phyloP scores from a whole-genome alignment of 2,797 vertebrate species.

The Accipiter fasciatus region DNA sequence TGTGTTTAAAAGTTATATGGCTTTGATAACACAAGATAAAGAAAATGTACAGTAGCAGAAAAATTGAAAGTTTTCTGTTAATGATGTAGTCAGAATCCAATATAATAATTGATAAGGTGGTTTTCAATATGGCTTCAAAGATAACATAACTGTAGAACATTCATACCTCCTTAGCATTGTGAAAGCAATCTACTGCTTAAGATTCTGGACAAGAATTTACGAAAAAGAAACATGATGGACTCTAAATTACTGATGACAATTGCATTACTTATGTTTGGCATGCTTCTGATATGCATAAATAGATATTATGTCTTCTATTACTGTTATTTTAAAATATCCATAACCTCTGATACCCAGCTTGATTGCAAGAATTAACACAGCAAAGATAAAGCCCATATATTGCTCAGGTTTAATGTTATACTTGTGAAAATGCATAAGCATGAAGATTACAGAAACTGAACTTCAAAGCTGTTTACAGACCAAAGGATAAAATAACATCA shows the following conservation, averaged over 20 bases:
- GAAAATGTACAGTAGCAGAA: not conserved
- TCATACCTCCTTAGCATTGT: not conserved
- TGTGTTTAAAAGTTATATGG: not conserved
- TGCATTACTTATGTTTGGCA: not conserved
- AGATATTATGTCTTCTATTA: not conserved
- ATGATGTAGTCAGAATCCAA: not conserved
- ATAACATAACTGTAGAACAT: not conserved
- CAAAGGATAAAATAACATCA: not conserved
- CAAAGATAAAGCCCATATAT: not conserved
- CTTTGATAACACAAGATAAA: not conserved
- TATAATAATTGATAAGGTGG: not conserved
- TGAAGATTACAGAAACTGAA: not conserved
- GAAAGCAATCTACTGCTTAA: not conserved
- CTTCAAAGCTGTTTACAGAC: not conserved
- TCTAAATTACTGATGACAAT: not conserved
- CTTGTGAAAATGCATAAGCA: not conserved
- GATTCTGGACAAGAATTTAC: not conserved
- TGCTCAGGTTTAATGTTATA: not conserved
- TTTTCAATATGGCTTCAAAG: not conserved
- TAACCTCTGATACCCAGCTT: not conserved
- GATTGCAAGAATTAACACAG: not conserved
- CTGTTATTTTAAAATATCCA: not conserved
- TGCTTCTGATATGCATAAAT: not conserved
- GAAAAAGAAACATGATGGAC: accelerated
- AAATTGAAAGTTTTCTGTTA: not conserved